Evolutionary conservation across 2,113 vertebrate species (phyloP).

Genomic region (Lethenteron camtschaticum): DNA sequence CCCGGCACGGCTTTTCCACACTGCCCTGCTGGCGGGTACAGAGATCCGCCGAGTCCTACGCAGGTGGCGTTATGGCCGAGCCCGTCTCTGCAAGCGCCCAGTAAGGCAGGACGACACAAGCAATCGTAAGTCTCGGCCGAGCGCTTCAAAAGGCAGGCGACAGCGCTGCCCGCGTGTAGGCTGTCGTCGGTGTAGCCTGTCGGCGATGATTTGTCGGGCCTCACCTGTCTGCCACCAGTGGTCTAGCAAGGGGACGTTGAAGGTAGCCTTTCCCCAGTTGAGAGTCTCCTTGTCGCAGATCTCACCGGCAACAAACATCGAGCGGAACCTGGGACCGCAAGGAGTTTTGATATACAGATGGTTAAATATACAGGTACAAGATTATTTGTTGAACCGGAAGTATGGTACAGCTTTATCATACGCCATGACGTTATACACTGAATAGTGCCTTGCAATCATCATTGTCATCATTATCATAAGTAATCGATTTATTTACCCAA

Average conservation of each 20-base stretch:
- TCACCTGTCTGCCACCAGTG: constrained; percentile 99
- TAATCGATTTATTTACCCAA: too few species aligned
- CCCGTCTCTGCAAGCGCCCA: constrained; percentile 42
- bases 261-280: constrained; percentile 60
- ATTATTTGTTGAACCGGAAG: too few species aligned
- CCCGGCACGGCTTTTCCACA: constrained; percentile 73
- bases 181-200: too few species aligned
- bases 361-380: too few species aligned
- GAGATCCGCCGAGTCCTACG: constrained; percentile 51
- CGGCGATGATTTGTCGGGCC: constrained; percentile 5
- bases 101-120: not conserved
- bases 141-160: too few species aligned
- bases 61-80: constrained; percentile 69
- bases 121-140: too few species aligned
- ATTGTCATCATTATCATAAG: too few species aligned
- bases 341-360: not conserved
- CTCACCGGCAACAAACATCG: constrained; percentile 66
- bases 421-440: too few species aligned
- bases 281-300: constrained; percentile 70
- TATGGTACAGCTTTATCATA: too few species aligned
- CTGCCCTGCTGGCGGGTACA: constrained; percentile 59
- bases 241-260: constrained; percentile 75
- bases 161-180: too few species aligned
- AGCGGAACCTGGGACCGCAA: constrained; percentile 31
- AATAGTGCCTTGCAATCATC: too few species aligned